Percentiles rank a stretch among this genome's conserved stretches.
Evolutionary conservation across 2,888 invertebrate species (phyloP).

Genomic region (Salpingus planirostris): DNA sequence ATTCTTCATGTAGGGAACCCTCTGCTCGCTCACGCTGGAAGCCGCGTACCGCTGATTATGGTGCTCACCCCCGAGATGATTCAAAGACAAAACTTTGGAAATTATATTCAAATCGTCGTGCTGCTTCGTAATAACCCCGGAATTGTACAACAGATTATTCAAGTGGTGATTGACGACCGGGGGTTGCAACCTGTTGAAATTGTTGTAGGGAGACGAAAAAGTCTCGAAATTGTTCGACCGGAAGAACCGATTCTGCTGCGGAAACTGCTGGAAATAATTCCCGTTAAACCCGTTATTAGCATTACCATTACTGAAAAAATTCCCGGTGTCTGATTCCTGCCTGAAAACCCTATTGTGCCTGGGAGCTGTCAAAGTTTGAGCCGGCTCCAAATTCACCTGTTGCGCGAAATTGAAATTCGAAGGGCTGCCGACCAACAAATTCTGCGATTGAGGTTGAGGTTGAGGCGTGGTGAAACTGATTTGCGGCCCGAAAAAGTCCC

Average conservation of each 20-base stretch:
- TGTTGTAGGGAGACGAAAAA: slow-evolving; percentile 5
- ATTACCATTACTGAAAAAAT: slow-evolving; percentile 18
- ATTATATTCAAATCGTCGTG: slow-evolving; percentile 74
- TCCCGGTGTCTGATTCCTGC: slow-evolving; percentile 36
- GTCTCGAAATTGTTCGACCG: slow-evolving; percentile 18
- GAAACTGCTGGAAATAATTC: slow-evolving; percentile 7
- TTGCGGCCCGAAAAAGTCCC: too few relatives aligned
- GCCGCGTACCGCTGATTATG: too few relatives aligned
- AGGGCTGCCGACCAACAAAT: slow-evolving; percentile 34
- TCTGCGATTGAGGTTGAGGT: slow-evolving; percentile 38
- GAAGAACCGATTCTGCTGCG: slow-evolving; percentile 16
- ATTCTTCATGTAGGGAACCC: slow-evolving; percentile 10
- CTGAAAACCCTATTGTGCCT: slow-evolving; percentile 30
- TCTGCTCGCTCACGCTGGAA: slow-evolving; percentile 12
- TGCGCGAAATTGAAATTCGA: slow-evolving; percentile 9
- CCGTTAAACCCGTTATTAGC: slow-evolving; percentile 16
- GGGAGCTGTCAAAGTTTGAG: slow-evolving; percentile 5
- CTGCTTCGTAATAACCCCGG: slow-evolving; percentile 49
- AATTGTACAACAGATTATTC: slow-evolving; percentile 55
- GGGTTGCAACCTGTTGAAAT: slow-evolving; percentile 20
- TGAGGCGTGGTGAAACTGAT: slow-evolving; percentile 35
- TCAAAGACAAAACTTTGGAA: slow-evolving; percentile 69
- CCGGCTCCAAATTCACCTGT: background rate
- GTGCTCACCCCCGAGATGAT: slow-evolving; percentile 48
- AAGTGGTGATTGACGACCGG: slow-evolving; percentile 44